Evolutionary conservation across 2,888 invertebrate genomes (phyloP).

Genomic region (Erebia ligea): DNA sequence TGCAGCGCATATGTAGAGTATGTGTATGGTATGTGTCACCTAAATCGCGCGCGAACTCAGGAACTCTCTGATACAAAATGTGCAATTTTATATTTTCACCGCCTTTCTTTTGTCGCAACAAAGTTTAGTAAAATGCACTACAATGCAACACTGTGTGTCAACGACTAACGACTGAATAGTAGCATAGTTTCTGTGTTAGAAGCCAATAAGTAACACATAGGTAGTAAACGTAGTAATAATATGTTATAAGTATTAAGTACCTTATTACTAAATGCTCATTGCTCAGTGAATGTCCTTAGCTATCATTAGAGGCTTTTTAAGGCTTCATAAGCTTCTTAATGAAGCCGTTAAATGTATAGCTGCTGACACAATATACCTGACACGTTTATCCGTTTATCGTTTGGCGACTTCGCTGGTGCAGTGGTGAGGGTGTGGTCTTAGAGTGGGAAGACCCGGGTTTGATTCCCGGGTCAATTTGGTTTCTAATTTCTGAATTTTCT

Average conservation of each 20-base stretch:
- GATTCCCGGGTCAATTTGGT: no score
- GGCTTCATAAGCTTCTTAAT: constrained; percentile 8
- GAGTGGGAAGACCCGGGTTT: no score
- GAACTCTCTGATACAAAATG: not conserved
- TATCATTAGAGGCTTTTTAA: constrained; percentile 3
- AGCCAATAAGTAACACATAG: no score
- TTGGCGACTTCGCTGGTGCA: no score
- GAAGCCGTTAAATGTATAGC: constrained; percentile 7
- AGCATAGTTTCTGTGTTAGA: no score
- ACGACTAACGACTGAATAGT: not conserved
- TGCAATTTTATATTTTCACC: not conserved
- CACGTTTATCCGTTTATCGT: not conserved
- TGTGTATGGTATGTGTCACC: no score
- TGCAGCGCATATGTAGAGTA: no score
- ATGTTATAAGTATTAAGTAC: no score
- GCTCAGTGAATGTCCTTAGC: constrained; percentile 16
- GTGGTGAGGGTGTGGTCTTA: no score
- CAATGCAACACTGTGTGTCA: constrained; percentile 4
- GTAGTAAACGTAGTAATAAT: no score
- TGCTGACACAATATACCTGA: not conserved
- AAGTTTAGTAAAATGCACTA: not conserved
- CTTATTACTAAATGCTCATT: not conserved
- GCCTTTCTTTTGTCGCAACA: constrained; percentile 4
- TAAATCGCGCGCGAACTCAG: no score
- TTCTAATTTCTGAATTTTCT: no score